These are phyloP conservation scores for Cephus spinipes DNA, from an alignment of 2,888 invertebrate genomes.

Conservation along the genomic window DNA sequence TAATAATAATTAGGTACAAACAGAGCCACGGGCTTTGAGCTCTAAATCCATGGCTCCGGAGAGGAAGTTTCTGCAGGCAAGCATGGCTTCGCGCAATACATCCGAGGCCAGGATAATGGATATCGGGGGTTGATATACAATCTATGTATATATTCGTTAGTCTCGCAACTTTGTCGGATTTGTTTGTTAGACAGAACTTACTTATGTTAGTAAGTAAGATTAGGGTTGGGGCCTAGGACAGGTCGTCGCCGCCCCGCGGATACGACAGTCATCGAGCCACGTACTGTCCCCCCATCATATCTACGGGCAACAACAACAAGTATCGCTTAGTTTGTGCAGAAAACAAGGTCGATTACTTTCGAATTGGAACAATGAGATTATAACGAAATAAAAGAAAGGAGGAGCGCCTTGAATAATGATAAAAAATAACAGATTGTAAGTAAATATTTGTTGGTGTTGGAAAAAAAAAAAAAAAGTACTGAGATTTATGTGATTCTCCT, in stretches of 20 bases:
- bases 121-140: conserved; percentile 35
- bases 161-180: conserved; percentile 36
- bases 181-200: conserved; percentile 67
- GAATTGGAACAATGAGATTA: not conserved
- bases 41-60: conserved; percentile 36
- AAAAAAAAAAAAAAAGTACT: not conserved
- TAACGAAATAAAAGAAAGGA: not conserved
- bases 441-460: conserved; percentile 16
- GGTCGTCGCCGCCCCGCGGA: conserved; percentile 71
- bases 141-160: conserved; percentile 43
- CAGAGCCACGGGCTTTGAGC: conserved; percentile 47
- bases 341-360: conserved; percentile 47
- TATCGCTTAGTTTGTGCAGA: conserved; percentile 67
- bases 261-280: conserved; percentile 74
- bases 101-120: conserved; percentile 57
- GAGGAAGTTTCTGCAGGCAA: conserved; percentile 43
- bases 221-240: conserved; percentile 67
- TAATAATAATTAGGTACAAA: not conserved
- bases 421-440: not conserved
- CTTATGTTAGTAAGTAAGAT: conserved; percentile 68
- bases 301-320: conserved; percentile 68
- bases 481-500: conserved; percentile 5
- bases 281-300: conserved; percentile 72
- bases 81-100: conserved; percentile 63
- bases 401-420: conserved; percentile 18